Conservation (phyloP, 2,888 invertebrate genomes). For the Tupiocoris notatus region DNA sequence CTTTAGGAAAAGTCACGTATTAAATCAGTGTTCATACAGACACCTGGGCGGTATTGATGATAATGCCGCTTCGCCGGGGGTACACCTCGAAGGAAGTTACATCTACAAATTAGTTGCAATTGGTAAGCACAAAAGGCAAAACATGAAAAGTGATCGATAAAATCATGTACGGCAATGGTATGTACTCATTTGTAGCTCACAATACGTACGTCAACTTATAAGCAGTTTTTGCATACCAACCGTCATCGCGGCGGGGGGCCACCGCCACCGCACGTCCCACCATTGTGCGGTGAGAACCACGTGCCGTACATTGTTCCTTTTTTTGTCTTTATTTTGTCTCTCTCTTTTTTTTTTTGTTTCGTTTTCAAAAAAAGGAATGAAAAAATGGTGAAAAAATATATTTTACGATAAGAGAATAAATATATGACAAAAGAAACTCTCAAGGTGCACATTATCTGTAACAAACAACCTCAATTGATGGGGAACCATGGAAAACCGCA, state of each 20-base stretch:
- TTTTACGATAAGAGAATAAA: neutral
- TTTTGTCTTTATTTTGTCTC: too few species aligned
- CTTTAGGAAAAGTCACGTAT: conserved; percentile 35
- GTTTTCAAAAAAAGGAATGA: neutral
- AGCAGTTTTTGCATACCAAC: conserved; percentile 33
- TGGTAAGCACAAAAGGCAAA: conserved; percentile 21
- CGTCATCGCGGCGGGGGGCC: conserved; percentile 4
- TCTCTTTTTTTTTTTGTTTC: too few species aligned
- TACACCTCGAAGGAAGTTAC: conserved; percentile 37
- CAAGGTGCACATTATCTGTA: neutral
- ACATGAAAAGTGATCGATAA: conserved; percentile 6
- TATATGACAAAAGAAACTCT: neutral
- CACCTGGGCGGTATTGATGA: conserved; percentile 34
- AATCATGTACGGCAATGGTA: conserved; percentile 2
- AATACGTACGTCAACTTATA: neutral
- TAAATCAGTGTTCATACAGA: conserved; percentile 38
- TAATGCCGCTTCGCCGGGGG: neutral
- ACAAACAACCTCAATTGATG: neutral
- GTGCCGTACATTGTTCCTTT: conserved; percentile 23
- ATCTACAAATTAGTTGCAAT: conserved; percentile 42
- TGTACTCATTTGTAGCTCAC: conserved; percentile 23
- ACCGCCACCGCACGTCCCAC: conserved; percentile 16
- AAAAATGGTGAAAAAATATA: conserved; percentile 1
- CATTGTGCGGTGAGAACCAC: conserved; percentile 24
- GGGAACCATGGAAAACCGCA: neutral